Percentiles rank a stretch among this genome's conserved stretches.
These are phyloP conservation scores for Drosophila anomalata DNA, from an alignment of 2,888 invertebrate genomes.

Conservation along the genomic window DNA sequence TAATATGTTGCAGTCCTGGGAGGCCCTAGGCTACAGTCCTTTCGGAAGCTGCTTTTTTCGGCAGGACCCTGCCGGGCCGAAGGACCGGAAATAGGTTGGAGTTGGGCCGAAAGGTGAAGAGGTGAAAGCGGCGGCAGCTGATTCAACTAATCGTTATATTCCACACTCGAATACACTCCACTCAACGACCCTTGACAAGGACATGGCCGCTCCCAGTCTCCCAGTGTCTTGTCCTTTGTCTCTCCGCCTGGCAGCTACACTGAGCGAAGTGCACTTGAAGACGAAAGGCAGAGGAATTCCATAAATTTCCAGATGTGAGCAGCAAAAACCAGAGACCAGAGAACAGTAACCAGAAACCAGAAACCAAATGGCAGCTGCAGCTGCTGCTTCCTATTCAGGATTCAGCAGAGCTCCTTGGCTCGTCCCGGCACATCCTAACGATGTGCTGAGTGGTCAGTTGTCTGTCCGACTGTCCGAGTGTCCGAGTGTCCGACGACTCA, in stretches of 20 bases:
- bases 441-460: conserved; percentile 50
- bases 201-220: conserved; percentile 33
- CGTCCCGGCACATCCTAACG: conserved; percentile 35
- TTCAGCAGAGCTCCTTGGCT: conserved; percentile 7
- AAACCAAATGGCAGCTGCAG: conserved; percentile 44
- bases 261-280: conserved; percentile 6
- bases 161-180: conserved; percentile 48
- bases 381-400: conserved; percentile 3
- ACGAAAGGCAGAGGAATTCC: conserved; percentile 25
- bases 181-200: conserved; percentile 50
- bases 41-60: neutral
- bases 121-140: conserved; percentile 9
- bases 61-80: no score
- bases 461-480: conserved; percentile 4
- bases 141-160: conserved; percentile 46
- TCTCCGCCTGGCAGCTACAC: conserved; percentile 6
- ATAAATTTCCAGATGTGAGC: conserved; percentile 41
- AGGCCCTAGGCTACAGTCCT: no score
- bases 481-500: neutral
- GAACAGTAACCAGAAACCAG: conserved; percentile 10
- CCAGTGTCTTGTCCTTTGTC: conserved; percentile 12
- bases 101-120: neutral
- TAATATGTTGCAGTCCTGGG: neutral
- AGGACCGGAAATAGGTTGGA: neutral
- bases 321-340: conserved; percentile 10